phyloP scores from a whole-genome alignment of 2,113 vertebrate species.

The Poeciliopsis turrubarensis region DNA sequence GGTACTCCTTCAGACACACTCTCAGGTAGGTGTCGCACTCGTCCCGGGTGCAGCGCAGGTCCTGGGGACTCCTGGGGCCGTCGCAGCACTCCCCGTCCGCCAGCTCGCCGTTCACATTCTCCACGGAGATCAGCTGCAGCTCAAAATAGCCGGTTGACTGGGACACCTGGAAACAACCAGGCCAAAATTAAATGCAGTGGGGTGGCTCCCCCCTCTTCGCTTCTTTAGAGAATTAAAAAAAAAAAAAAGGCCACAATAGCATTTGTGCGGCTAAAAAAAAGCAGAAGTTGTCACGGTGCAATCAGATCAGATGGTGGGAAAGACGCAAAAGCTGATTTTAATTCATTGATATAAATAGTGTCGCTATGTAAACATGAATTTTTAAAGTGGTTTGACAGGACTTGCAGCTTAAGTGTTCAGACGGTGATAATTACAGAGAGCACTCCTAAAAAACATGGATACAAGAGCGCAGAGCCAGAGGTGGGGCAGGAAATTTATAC shows the following conservation, averaged over 20 bases:
- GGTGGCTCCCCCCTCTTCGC: too few relatives aligned
- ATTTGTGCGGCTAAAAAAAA: slow-evolving; percentile 25
- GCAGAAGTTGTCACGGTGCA: not conserved
- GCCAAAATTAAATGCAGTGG: slow-evolving; percentile 17
- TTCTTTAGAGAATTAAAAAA: too few relatives aligned
- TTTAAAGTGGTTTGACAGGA: not conserved
- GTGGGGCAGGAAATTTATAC: too few relatives aligned
- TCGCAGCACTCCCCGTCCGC: slow-evolving; percentile 95
- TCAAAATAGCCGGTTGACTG: slow-evolving; percentile 95
- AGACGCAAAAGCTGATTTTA: too few relatives aligned
- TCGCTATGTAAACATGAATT: not conserved
- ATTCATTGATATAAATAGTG: not conserved
- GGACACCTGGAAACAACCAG: slow-evolving; percentile 87
- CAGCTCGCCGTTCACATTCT: slow-evolving; percentile 94
- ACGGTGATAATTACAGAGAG: not conserved
- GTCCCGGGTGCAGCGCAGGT: slow-evolving; percentile 87
- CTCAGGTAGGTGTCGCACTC: slow-evolving; percentile 97
- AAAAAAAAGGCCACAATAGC: not conserved
- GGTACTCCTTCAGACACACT: slow-evolving; percentile 96
- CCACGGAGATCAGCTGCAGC: slow-evolving; percentile 94
- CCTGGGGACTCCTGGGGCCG: slow-evolving; percentile 83
- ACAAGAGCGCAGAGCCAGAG: too few relatives aligned
- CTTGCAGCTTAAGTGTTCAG: not conserved
- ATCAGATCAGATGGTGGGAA: too few relatives aligned
- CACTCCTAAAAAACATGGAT: too few relatives aligned